Evolutionary conservation across 2,888 invertebrate genomes (phyloP).

Genomic region (Brachyopa scutellaris): DNA sequence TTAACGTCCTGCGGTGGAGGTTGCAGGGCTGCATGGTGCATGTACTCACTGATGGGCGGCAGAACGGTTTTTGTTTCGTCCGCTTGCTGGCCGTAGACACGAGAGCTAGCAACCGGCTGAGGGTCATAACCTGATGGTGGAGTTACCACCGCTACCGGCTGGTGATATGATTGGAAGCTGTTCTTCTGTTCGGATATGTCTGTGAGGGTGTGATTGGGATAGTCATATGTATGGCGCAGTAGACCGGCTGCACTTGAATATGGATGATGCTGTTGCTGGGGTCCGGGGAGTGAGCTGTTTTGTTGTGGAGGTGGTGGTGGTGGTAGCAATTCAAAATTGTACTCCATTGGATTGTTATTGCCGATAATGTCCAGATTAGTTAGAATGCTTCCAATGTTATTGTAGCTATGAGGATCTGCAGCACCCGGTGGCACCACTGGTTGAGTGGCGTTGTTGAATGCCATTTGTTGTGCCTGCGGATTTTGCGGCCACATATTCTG

Average conservation of each 20-base stretch:
- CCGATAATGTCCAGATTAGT: slow-evolving; percentile 81
- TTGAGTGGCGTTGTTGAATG: slow-evolving; percentile 60
- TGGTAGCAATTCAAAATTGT: slow-evolving; percentile 80
- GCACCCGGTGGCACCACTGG: slow-evolving; percentile 54
- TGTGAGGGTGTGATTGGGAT: slow-evolving; percentile 75
- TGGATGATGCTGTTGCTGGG: slow-evolving; percentile 74
- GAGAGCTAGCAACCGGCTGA: slow-evolving; percentile 75
- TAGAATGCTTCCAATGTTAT: slow-evolving; percentile 81
- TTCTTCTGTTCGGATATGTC: slow-evolving; percentile 79
- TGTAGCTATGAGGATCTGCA: slow-evolving; percentile 79
- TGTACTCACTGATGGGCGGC: slow-evolving; percentile 81
- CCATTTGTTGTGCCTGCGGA: slow-evolving; percentile 72
- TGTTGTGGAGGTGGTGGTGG: slow-evolving; percentile 73
- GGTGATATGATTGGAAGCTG: slow-evolving; percentile 80
- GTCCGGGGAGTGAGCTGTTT: slow-evolving; percentile 69
- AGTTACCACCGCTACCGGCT: slow-evolving; percentile 68
- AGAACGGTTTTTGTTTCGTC: slow-evolving; percentile 80
- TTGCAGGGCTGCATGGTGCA: slow-evolving; percentile 80
- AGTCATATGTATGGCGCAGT: slow-evolving; percentile 77
- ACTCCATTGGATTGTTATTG: slow-evolving; percentile 81
- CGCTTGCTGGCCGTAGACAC: slow-evolving; percentile 77
- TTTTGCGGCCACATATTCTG: slow-evolving; percentile 80
- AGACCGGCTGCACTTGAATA: slow-evolving; percentile 76
- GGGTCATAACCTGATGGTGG: slow-evolving; percentile 71
- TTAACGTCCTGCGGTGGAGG: slow-evolving; percentile 78